Evolutionary conservation across 2,888 invertebrate species (phyloP), one percentile per base, ranked within the genome.

Genomic region (Aphodius granarius): DNA sequence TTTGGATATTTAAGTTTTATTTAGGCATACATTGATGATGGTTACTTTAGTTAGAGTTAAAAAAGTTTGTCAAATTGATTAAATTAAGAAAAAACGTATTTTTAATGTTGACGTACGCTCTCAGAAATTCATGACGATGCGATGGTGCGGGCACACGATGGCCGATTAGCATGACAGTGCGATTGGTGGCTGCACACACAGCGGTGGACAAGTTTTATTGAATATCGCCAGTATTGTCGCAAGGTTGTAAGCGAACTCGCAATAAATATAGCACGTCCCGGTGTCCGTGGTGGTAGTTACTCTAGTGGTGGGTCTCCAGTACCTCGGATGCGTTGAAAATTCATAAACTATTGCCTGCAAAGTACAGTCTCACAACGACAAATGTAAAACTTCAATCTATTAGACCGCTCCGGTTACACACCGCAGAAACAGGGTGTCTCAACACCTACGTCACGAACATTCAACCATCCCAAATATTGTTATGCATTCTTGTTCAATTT

Each of bases 261-360:
- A 15, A 73, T 73, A 73, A 73, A 73, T 73, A 73, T 73, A 73
- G 66, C 65, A 23, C 73, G 73, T 73, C 66, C 66, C 66, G 23
- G 9, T 4, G 23, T 23, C 23, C 23, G 9, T 9, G 23, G 23
- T 23, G 23, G 23, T 23, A 23, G 23, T 63, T 66, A 22, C 73
- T 23, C 73, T 65, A 73, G 66, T 66, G 73, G 73, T 73, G 65
- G 73, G 66, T 66, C 64, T 73, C 66, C 66, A 23, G n/a, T n/a
- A n/a, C n/a, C 73, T 21, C 21, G 66, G 73, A 73, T 73, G 73
- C 73, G 73, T 73, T 73, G 73, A 73, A 73, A 73, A 66, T 73
- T 73, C 66, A 73, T 73, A 73, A 73, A 73, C 66, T 66, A 73
- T 73, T 66, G 73, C 22, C 62, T 43, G 43, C 43, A 43, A 66